These are phyloP conservation scores for Lasioglossum calceatum DNA, from an alignment of 2,888 invertebrate species.

Conservation along the genomic window DNA sequence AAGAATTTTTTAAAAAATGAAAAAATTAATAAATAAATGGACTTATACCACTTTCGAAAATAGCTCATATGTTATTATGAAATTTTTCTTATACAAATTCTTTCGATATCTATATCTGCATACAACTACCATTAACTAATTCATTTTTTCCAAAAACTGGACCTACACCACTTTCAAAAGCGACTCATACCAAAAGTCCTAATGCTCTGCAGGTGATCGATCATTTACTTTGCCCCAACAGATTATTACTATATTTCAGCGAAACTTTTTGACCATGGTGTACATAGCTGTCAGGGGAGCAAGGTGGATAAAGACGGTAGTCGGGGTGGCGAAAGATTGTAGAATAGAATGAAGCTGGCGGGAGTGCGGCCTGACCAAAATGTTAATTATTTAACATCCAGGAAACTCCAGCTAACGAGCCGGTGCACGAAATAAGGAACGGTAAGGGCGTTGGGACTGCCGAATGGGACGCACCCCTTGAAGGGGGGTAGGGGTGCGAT, in stretches of 20 bases:
- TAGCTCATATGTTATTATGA: too few species aligned
- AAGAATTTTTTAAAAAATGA: too few species aligned
- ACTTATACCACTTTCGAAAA: too few species aligned
- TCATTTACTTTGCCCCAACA: not conserved
- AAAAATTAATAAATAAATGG: too few species aligned
- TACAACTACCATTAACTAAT: too few species aligned
- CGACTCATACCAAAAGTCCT: not conserved
- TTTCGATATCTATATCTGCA: too few species aligned
- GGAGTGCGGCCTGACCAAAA: constrained; percentile 79
- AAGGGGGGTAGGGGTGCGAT: constrained; percentile 16
- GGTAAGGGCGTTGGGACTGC: constrained; percentile 23
- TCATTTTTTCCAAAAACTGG: too few species aligned
- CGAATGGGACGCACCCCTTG: constrained; percentile 39
- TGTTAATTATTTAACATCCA: constrained; percentile 82
- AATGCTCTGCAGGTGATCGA: not conserved
- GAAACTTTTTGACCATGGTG: not conserved
- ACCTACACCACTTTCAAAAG: too few species aligned
- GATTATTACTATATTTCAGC: not conserved
- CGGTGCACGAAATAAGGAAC: constrained; percentile 64
- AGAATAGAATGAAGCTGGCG: constrained; percentile 62
- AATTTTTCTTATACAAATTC: too few species aligned
- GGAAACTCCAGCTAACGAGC: constrained; percentile 79
- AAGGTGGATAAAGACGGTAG: not conserved
- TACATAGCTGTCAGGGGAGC: not conserved
- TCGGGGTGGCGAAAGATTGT: constrained; percentile 20